Evolutionary conservation across 2,888 invertebrate species (phyloP).

Genomic region (Julus scandinavius): DNA sequence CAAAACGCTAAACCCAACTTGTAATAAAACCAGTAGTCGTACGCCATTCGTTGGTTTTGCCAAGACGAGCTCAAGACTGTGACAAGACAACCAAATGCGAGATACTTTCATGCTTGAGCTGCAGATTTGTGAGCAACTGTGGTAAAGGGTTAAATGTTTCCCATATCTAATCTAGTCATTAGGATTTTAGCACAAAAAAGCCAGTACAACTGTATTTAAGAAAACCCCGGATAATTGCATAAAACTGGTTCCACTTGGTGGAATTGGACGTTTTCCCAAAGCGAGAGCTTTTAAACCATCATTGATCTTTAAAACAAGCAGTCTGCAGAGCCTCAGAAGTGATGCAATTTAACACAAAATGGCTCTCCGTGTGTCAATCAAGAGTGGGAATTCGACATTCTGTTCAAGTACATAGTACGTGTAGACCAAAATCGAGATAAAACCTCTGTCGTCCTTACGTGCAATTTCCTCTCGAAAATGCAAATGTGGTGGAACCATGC

Average conservation of each 20-base stretch:
- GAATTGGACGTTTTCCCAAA: neutral
- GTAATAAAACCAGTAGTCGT: neutral
- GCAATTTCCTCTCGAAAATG: neutral
- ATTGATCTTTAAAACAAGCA: neutral
- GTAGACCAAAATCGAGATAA: neutral
- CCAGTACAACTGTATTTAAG: no score
- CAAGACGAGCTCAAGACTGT: no score
- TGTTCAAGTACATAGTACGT: neutral
- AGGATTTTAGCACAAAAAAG: no score
- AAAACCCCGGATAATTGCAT: no score
- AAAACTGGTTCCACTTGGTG: neutral
- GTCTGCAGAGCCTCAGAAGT: neutral
- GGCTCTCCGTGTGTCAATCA: neutral
- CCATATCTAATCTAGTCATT: no score
- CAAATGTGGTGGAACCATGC: neutral
- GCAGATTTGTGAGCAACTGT: no score
- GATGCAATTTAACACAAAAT: neutral
- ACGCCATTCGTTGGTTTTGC: no score
- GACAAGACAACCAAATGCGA: no score
- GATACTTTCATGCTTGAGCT: no score
- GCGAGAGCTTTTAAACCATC: neutral
- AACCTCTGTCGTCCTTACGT: neutral
- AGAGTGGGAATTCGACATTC: constrained; percentile 11
- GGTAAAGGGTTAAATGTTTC: no score
- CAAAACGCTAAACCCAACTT: neutral